Percentiles rank a stretch among this genome's conserved stretches.
phyloP scores from a whole-genome alignment of 2,797 vertebrate genomes.

The Typhlichthys eigenmanni region DNA sequence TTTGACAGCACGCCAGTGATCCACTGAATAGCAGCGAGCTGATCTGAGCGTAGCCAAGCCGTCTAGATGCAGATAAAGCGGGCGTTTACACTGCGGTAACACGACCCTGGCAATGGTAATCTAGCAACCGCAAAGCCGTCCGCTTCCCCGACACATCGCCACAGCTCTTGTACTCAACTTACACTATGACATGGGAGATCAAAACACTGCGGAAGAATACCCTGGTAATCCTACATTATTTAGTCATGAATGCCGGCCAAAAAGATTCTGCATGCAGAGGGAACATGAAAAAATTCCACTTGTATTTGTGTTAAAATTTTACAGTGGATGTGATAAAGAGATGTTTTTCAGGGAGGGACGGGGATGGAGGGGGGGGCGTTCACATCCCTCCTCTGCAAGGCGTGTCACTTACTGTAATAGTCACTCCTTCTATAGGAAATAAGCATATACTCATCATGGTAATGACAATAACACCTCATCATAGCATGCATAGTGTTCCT shows the following conservation, averaged over 20 bases:
- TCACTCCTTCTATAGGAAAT: constrained; percentile 2
- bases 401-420: constrained; percentile 38
- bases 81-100: constrained; percentile 69
- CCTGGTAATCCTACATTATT: too few species aligned
- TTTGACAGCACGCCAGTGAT: constrained; percentile 1
- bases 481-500: constrained; percentile 5
- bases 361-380: too few species aligned
- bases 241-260: too few species aligned
- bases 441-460: too few species aligned
- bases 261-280: too few species aligned
- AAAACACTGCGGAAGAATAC: constrained; percentile 6
- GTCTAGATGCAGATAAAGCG: constrained; percentile 59
- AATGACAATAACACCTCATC: neutral
- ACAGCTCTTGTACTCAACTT: constrained; percentile 36
- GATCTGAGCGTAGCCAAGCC: constrained; percentile 48
- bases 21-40: constrained; percentile 23
- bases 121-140: constrained; percentile 19
- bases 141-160: constrained; percentile 23
- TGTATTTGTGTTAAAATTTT: too few species aligned
- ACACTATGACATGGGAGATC: constrained; percentile 47
- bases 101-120: constrained; percentile 55
- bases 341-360: too few species aligned
- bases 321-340: too few species aligned
- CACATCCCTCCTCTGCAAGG: constrained; percentile 39
- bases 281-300: too few species aligned